phyloP scores from a whole-genome alignment of 2,888 invertebrate genomes.

The Hyppa rectilinea region DNA sequence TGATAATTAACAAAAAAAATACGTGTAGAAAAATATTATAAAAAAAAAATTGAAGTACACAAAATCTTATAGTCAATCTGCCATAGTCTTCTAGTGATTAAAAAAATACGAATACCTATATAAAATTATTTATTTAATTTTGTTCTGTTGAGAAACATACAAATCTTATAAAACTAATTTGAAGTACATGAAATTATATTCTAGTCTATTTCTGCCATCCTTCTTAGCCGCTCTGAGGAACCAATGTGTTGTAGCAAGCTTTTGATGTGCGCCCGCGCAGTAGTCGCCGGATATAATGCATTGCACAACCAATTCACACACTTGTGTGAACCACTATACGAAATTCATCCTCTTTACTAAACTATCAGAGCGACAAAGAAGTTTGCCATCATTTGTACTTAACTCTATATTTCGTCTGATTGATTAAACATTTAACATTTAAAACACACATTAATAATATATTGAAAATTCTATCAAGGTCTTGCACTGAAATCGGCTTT shows the following conservation, averaged over 20 bases:
- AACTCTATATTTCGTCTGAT: not conserved
- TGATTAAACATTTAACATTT: constrained; percentile 1
- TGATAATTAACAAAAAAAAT: not conserved
- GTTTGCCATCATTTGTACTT: not conserved
- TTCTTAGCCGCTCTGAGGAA: not conserved
- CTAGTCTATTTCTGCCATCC: not conserved
- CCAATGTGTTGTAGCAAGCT: not conserved
- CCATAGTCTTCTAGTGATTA: not conserved
- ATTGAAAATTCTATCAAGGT: not conserved
- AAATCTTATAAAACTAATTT: not conserved
- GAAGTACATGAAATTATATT: not conserved
- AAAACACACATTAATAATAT: constrained; percentile 15
- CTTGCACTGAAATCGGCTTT: not conserved
- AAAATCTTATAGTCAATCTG: constrained; percentile 19
- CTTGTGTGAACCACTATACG: not conserved
- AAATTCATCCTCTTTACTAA: not conserved
- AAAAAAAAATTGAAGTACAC: not conserved
- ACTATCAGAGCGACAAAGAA: constrained; percentile 11
- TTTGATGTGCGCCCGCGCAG: not conserved
- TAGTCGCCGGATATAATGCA: not conserved
- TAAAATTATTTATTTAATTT: not conserved
- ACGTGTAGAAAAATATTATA: not conserved
- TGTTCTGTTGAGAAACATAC: not conserved
- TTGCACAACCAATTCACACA: not conserved
- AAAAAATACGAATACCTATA: not conserved